Base-by-base conservation (phyloP, 2,113 vertebrate species). In the Myanophis thanlyinensis region DNA sequence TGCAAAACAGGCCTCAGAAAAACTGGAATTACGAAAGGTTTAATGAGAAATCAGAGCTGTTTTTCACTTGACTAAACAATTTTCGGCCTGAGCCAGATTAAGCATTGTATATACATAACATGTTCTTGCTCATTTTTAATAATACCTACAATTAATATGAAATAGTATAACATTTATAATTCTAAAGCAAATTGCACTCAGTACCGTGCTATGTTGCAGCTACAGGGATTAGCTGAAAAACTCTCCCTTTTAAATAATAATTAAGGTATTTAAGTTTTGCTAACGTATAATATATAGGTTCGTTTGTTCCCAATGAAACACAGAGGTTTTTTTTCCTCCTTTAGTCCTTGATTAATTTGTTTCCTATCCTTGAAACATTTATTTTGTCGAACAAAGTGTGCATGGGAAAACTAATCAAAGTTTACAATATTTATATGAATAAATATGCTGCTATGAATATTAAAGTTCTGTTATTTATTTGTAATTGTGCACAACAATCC, bases 371-470 rank as follows among this genome's bases (percentile, higher is more conserved):
- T 94, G 90, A 91, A 93, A 59, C 73, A 94, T 89, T 87, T 49
- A 47, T 85, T 49, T 90, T 53, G 40, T 54, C 0, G 4, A 67
- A 46, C 86, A 44, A 10, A 89, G 87, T 80, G 48, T 47, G 2
- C 52, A 44, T 56, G 59, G 59, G 91, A 67, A 88, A 89, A n/a
- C 35, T 53, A 6, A 84, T 84, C 89, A 93, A 40, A 88, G 93
- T 94, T 90, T 85, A 89, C 92, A 93, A 90, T 92, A 93, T 47
- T 80, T 6, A 88, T 22, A 22, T 85, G 25, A 88, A 90, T 86
- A 91, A 95, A 88, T 91, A 93, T 35, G 87, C 1, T 94, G 35
- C 93, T 94, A 93, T 85, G 90, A 93, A 94, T 94, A 47, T 94
- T 94, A 23, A 87, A 93, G 49, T 44, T 62, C 88, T 91, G 13